phyloP scores from a whole-genome alignment of 2,888 invertebrate species.

The Amphimallon solstitiale region DNA sequence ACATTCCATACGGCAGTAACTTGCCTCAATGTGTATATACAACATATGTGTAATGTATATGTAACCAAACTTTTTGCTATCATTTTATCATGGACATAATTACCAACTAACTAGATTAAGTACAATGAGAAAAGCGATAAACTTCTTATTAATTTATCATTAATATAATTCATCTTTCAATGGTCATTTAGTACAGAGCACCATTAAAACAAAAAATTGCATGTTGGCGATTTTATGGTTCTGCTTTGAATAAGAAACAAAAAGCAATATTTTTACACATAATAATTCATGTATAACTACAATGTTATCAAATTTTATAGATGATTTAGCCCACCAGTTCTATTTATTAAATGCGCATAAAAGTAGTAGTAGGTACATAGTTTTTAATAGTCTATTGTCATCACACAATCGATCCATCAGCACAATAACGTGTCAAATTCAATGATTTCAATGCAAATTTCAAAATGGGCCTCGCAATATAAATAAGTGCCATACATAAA shows the following conservation, averaged over 20 bases:
- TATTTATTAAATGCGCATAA: conserved; percentile 24
- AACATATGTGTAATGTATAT: too few relatives aligned
- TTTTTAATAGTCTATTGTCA: conserved; percentile 32
- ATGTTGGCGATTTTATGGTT: conserved; percentile 31
- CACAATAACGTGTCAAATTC: conserved; percentile 34
- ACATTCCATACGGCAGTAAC: too few relatives aligned
- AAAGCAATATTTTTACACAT: conserved; percentile 18
- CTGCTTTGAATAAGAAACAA: conserved; percentile 22
- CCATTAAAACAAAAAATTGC: conserved; percentile 14
- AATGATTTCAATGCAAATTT: conserved; percentile 26
- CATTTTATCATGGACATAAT: too few relatives aligned
- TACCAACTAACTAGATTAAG: too few relatives aligned
- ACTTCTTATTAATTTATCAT: too few relatives aligned
- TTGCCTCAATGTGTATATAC: too few relatives aligned
- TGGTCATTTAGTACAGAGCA: background rate
- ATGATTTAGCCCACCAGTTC: conserved; percentile 35
- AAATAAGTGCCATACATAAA: too few relatives aligned
- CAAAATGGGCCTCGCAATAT: background rate
- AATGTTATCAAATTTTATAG: conserved; percentile 40
- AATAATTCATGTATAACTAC: conserved; percentile 19
- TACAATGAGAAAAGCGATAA: too few relatives aligned
- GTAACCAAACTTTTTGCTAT: too few relatives aligned
- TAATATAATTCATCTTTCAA: background rate
- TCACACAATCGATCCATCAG: conserved; percentile 29
- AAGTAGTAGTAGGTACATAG: conserved; percentile 25